Percentiles rank a stretch among this genome's conserved stretches.
These are phyloP conservation scores for Chamaea fasciata DNA, from an alignment of 2,113 vertebrate genomes.

Conservation along the genomic window DNA sequence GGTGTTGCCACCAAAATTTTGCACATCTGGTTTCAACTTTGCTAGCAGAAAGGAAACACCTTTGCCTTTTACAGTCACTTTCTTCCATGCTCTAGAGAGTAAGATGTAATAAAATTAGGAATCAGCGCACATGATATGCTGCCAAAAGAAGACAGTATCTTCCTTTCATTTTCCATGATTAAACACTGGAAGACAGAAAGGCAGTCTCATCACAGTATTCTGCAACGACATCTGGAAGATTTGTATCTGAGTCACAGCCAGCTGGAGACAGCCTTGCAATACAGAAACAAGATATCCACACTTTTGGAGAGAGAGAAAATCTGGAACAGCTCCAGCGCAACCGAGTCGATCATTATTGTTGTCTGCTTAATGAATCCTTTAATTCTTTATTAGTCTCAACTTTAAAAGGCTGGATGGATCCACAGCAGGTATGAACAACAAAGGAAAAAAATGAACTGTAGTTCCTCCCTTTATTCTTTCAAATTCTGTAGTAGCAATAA, in stretches of 20 bases:
- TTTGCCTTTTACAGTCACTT: background rate
- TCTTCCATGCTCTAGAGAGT: background rate
- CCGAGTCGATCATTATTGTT: background rate
- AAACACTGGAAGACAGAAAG: background rate
- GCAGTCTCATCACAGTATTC: background rate
- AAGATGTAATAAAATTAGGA: slow-evolving; percentile 20
- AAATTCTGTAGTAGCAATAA: background rate
- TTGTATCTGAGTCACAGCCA: background rate
- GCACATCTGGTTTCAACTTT: background rate
- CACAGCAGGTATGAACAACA: background rate
- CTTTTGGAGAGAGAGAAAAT: background rate
- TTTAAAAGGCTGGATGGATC: background rate
- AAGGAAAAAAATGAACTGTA: background rate
- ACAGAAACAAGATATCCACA: background rate
- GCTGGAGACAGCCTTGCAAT: background rate
- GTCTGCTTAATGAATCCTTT: background rate
- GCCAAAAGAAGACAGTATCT: background rate
- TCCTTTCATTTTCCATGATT: background rate
- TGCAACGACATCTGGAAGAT: background rate
- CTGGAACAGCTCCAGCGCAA: background rate
- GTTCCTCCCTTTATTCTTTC: background rate
- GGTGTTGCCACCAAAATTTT: background rate
- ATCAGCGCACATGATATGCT: background rate
- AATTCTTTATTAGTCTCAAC: background rate
- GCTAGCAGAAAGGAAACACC: background rate